These are phyloP conservation scores for Uloborus plumipes DNA, from an alignment of 2,888 invertebrate species.

Conservation along the genomic window DNA sequence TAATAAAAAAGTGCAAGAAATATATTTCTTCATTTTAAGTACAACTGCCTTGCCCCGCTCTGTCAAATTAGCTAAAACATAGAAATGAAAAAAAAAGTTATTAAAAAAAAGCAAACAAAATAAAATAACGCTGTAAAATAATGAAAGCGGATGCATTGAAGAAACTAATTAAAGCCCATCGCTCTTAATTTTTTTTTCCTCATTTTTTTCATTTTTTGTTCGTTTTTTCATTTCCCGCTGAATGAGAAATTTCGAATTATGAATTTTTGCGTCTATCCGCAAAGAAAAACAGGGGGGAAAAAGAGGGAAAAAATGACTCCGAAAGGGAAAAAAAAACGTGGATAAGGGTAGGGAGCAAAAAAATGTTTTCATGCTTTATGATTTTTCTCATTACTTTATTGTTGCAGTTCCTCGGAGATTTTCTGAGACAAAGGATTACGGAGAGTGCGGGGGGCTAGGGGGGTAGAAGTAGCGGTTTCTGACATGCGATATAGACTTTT, in stretches of 20 bases:
- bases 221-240: background rate
- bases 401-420: conserved; percentile 39
- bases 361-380: conserved; percentile 59
- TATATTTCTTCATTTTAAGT: no score
- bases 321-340: conserved; percentile 5
- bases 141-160: conserved; percentile 5
- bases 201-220: conserved; percentile 17
- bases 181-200: conserved; percentile 8
- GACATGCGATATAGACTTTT: conserved; percentile 55
- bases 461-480: conserved; percentile 40
- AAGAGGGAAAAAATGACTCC: conserved; percentile 5
- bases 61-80: no score
- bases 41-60: no score
- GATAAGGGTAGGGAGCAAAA: conserved; percentile 19
- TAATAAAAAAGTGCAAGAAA: no score
- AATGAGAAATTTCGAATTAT: conserved; percentile 49
- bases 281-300: conserved; percentile 19
- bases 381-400: conserved; percentile 64
- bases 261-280: conserved; percentile 42
- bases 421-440: conserved; percentile 46
- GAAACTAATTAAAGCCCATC: conserved; percentile 49
- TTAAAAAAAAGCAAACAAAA: no score
- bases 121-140: no score
- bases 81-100: no score
- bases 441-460: background rate